Base-by-base conservation (phyloP, 2,888 invertebrate species). In the Dioctria rufipes region DNA sequence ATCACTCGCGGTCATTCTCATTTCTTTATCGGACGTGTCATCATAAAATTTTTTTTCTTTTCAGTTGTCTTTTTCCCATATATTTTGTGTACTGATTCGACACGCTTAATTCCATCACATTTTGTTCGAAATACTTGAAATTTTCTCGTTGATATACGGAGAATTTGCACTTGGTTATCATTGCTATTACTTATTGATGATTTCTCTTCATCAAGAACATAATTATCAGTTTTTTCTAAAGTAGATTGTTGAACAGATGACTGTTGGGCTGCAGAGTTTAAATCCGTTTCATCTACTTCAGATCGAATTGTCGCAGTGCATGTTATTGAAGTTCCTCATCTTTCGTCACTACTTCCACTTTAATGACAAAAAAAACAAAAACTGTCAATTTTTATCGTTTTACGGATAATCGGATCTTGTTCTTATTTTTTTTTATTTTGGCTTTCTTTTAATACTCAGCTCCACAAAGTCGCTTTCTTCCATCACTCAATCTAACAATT, bases 381-480 rank as follows among this genome's bases (percentile, higher is more conserved):
- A n/a, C n/a, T n/a, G n/a, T 42, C 69, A 54, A 63, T 66, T 37
- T 37, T 66, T 79, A 79, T 79, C 63, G 43, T 78, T 66, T 51
- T 43, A 40, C 67, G 54, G 51, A 54, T 79, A 79, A 63, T 65
- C 63, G 43, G 78, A 5, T 78, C 49, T 46, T 46, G 49, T 46
- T 46, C 1, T 46, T 46, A 1, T 46, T n/a, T n/a, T 46, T 46
- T 2, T 46, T 46, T 9, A 46, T 46, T 46, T 2, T 46, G 49
- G 49, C 1, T 2, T 46, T 46, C 49, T 2, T 46, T 46, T 46
- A 2, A 46, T 25, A 25, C 25, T 25, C 25, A 25, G 25, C 25
- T 25, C 2, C 25, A 25, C 25, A 1, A 25, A 25, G 25, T 25
- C 25, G n/a, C n/a, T n/a, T n/a, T n/a, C n/a, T n/a, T n/a, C n/a